Evolutionary conservation across 2,113 vertebrate species (phyloP).

Genomic region (Chaenocephalus aceratus): DNA sequence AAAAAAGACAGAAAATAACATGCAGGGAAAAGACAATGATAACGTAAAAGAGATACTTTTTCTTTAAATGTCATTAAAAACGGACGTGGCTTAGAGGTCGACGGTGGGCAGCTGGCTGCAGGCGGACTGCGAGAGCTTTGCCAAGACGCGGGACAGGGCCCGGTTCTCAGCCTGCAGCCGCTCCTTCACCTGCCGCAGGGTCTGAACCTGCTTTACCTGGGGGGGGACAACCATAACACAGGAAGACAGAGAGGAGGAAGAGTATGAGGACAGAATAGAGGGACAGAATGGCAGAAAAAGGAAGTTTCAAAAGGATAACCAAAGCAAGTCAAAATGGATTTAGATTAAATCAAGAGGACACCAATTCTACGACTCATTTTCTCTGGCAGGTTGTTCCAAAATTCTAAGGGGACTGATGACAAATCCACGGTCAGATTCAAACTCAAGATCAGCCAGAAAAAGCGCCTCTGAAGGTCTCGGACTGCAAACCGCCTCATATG

Average conservation of each 20-base stretch:
- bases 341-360: too few relatives aligned
- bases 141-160: slow-evolving; percentile 96
- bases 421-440: too few relatives aligned
- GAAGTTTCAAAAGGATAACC: background rate
- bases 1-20: too few relatives aligned
- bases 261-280: background rate
- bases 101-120: slow-evolving; percentile 89
- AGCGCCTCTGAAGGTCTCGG: too few relatives aligned
- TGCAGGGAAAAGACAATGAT: too few relatives aligned
- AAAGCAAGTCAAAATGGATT: too few relatives aligned
- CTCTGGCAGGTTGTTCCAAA: too few relatives aligned
- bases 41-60: too few relatives aligned
- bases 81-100: slow-evolving; percentile 88
- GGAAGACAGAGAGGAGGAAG: slow-evolving; percentile 14
- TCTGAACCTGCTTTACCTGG: slow-evolving; percentile 97
- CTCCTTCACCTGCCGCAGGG: slow-evolving; percentile 96
- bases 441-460: too few relatives aligned
- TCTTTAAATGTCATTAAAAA: background rate
- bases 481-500: too few relatives aligned
- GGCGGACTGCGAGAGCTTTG: slow-evolving; percentile 92
- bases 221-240: slow-evolving; percentile 66
- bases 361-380: too few relatives aligned
- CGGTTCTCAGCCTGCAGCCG: slow-evolving; percentile 97
- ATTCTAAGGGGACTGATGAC: too few relatives aligned
- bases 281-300: slow-evolving; percentile 16